These are phyloP conservation scores for Pterophyllum scalare DNA, from an alignment of 2,113 vertebrate species.

Conservation along the genomic window DNA sequence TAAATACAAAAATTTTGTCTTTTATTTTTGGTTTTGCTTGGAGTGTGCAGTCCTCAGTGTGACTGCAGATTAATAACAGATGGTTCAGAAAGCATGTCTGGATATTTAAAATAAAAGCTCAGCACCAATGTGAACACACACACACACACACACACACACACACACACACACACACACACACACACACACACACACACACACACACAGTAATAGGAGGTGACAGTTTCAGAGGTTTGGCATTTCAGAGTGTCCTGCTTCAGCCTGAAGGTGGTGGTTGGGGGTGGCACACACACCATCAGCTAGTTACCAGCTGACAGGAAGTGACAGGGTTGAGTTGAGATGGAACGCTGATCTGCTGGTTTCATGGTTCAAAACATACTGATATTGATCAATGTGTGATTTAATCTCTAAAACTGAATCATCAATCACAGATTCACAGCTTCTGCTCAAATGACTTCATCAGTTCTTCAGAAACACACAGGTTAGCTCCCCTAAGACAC, in stretches of 20 bases:
- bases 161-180: not conserved
- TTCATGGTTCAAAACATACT: not conserved
- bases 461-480: too few species aligned
- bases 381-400: not conserved
- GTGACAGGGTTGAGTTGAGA: not conserved
- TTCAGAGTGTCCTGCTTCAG: not conserved
- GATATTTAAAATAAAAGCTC: not conserved
- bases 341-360: not conserved
- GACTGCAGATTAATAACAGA: not conserved
- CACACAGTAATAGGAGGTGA: not conserved
- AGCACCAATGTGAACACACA: not conserved
- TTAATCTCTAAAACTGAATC: not conserved
- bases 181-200: not conserved
- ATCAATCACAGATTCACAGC: not conserved
- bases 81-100: too few species aligned
- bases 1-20: too few species aligned
- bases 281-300: not conserved
- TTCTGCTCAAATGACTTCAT: rapidly evolving
- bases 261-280: not conserved
- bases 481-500: too few species aligned
- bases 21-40: not conserved
- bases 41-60: not conserved
- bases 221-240: not conserved
- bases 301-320: not conserved
- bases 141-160: not conserved